Conservation (phyloP, 2,797 vertebrate species). For the Coregonus ussuriensis region DNA sequence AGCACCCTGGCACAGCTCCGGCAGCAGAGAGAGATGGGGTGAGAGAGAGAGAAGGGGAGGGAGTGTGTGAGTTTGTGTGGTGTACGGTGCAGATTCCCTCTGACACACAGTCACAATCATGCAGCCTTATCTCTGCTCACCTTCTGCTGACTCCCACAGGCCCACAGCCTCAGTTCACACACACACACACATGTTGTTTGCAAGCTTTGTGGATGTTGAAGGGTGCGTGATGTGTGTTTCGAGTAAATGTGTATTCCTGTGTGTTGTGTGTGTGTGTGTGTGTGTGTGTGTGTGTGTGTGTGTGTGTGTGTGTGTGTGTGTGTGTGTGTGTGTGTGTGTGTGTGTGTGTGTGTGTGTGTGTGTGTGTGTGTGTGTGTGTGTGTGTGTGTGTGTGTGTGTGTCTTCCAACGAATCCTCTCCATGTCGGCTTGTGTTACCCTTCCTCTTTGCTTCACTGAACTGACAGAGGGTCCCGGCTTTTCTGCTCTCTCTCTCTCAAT, state of each 20-base stretch:
- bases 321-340: too few relatives aligned
- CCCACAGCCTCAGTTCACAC: constrained; percentile 62
- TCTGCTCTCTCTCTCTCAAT: constrained; percentile 12
- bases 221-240: too few relatives aligned
- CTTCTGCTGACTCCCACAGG: constrained; percentile 79
- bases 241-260: constrained; percentile 27
- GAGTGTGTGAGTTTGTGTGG: not conserved
- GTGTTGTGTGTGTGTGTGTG: constrained; percentile 20
- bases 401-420: constrained; percentile 51
- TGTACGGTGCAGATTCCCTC: constrained; percentile 60
- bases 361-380: too few relatives aligned
- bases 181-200: too few relatives aligned
- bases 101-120: constrained; percentile 75
- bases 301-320: not conserved
- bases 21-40: not conserved
- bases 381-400: constrained; percentile 25
- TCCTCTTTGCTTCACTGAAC: constrained; percentile 63
- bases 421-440: constrained; percentile 61
- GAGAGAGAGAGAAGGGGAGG: constrained; percentile 3
- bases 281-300: not conserved
- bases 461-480: constrained; percentile 62
- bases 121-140: constrained; percentile 79
- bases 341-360: too few relatives aligned
- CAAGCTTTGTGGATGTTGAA: too few relatives aligned
- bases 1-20: not conserved